Base-by-base conservation (phyloP, 2,113 vertebrate genomes). In the Periophthalmus modestus region DNA sequence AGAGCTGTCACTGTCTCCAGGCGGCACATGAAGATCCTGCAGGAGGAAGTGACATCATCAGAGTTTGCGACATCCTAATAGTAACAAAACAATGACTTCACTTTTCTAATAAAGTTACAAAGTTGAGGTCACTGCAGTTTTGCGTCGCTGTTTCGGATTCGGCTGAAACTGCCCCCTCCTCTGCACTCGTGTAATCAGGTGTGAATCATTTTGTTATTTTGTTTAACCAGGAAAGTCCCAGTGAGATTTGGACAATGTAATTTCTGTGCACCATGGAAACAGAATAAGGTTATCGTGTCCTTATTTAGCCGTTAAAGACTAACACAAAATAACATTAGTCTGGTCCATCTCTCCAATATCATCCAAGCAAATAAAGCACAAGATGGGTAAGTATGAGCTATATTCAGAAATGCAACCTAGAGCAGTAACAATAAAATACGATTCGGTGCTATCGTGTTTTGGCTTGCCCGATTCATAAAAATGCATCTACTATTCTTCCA, bases 21-120 rank as follows among this genome's bases (percentile, higher is more conserved):
- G 91, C 4, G 89, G 83, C 72, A 73, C 89, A 86, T 92, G 84
- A 76, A 89, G 75, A 63, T 93, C 93, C 94, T 94, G 82, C 33
- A 39, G 68, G 43, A 87, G 67, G 83, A 79, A 73, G 57, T 36
- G 58, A 79, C 15, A 21, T 63, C 68, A 78, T 43, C 0, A 6
- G 23, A 24, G 23, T 28, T 36, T 66, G 2, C 52, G 39, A 34
- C 63, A 70, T 12, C 77, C 13, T 19, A 3, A 62, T 59, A 80
- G 46, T 16, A 50, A 66, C 9, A 54, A 21, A 46, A 75, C 4
- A n/a, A 2, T 72, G 77, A 82, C 28, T 19, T 79, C 70, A 67
- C 68, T 65, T 59, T 72, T 28, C 24, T 24, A 54, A 5, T 47
- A 1, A 6, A 4, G 23, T 7, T 19, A 34, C 10, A 54, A 12